Base-by-base conservation (phyloP, 2,797 vertebrate species). In the Brachyalestes nurse region DNA sequence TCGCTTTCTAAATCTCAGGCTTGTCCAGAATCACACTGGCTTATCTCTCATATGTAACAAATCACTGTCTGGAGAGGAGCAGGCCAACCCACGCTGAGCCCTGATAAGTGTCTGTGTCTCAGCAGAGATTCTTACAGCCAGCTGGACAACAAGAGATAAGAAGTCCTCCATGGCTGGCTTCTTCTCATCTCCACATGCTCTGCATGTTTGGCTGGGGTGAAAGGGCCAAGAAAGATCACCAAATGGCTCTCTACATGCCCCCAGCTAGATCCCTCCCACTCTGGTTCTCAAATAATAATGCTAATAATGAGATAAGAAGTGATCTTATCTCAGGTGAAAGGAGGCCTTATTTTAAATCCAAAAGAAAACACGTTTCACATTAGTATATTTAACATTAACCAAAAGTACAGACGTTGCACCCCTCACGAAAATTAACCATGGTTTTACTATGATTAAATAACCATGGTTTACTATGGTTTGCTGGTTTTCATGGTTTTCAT, bases 31-130 rank as follows among this genome's bases (percentile, higher is more conserved):
- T 34, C 47, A 61, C 64, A 51, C 65, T 38, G 60, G 42, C 75
- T 87, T 85, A 82, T 86, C 84, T 77, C 67, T 81, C 78, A 77
- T 72, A 75, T 80, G 81, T 81, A 85, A 81, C 75, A 83, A 76
- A 72, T 75, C 73, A 79, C 75, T 70, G 65, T 51, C 64, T 55
- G n/a, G 38, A 81, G 55, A 64, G 23, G 57, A 64, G 47, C 47
- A 25, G 69, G 45, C 40, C 45, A 61, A 67, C 69, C 34, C 57
- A 78, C 42, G 55, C 53, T 75, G 55, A 19, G 67, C 19, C 42
- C 70, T 81, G 83, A 83, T 85, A 84, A 76, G 69, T 51, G 74
- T 74, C 78, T 79, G 58, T 85, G 64, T 83, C 76, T 67, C 57
- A 25, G 25, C 8, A 62, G 84, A 67, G 78, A 71, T 75, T 72